Evolutionary conservation across 2,888 invertebrate species (phyloP).

Genomic region (Griposia aprilina): DNA sequence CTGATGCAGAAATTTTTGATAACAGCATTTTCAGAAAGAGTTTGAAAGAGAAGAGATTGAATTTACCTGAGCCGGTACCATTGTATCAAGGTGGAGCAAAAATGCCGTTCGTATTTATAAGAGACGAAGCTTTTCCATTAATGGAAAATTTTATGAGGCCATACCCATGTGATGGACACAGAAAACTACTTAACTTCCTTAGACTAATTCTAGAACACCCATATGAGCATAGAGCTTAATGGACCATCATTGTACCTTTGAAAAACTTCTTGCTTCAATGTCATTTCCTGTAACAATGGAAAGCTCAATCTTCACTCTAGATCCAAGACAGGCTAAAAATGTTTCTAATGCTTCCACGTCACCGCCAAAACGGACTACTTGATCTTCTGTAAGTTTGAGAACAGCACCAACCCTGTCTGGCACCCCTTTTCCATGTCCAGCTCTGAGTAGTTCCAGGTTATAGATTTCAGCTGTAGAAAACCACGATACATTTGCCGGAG

Average conservation of each 20-base stretch:
- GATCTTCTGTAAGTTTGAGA: conserved; percentile 58
- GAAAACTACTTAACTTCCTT: conserved; percentile 9
- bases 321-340: conserved; percentile 4
- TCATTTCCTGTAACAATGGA: conserved; percentile 6
- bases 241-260: conserved; percentile 17
- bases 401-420: conserved; percentile 16
- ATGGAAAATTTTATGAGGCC: no score
- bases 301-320: conserved; percentile 2
- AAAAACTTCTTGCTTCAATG: not conserved
- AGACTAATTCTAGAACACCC: not conserved
- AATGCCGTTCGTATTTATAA: no score
- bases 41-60: no score
- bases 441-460: conserved; percentile 59
- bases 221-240: conserved; percentile 11
- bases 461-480: conserved; percentile 24
- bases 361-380: conserved; percentile 49
- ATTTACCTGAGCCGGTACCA: no score
- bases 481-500: conserved; percentile 8
- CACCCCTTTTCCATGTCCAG: conserved; percentile 30
- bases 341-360: conserved; percentile 25
- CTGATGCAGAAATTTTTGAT: no score
- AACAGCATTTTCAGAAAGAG: no score
- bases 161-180: no score
- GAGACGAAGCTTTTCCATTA: no score
- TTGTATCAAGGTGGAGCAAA: no score